A percentile compares a stretch with the other conserved stretches of the same genome.
Evolutionary conservation across 2,888 invertebrate species (phyloP).

Genomic region (Scotopteryx bipunctaria): DNA sequence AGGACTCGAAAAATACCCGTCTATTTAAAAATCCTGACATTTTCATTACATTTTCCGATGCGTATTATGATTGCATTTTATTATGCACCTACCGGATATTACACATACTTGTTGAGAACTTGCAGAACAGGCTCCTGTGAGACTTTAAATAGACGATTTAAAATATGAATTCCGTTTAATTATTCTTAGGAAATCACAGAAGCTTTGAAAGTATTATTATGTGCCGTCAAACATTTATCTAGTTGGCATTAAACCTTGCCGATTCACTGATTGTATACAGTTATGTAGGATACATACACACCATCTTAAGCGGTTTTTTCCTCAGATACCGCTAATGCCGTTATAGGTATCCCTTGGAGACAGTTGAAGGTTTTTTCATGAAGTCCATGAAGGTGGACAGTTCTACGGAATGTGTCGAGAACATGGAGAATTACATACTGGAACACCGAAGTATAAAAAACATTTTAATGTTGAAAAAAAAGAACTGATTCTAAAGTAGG

Average conservation of each 20-base stretch:
- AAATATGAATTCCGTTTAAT: slow-evolving; percentile 4
- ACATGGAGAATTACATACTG: slow-evolving; percentile 4
- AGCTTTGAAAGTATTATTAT: not conserved
- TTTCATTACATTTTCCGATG: slow-evolving; percentile 17
- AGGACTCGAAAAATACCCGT: slow-evolving; percentile 11
- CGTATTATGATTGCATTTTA: slow-evolving; percentile 14
- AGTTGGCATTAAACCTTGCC: not conserved
- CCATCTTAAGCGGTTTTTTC: slow-evolving; percentile 29
- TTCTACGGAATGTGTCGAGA: slow-evolving; percentile 24
- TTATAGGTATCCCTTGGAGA: slow-evolving; percentile 33
- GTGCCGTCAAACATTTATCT: slow-evolving; percentile 1
- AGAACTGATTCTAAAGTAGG: slow-evolving; percentile 13
- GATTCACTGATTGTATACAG: slow-evolving; percentile 30
- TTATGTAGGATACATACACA: slow-evolving; percentile 17
- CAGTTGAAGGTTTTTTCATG: slow-evolving; percentile 32
- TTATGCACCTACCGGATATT: slow-evolving; percentile 9
- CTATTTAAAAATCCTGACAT: slow-evolving; percentile 15
- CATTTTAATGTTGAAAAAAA: not conserved
- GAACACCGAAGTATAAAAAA: too few species aligned
- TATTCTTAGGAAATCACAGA: not conserved
- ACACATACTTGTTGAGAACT: slow-evolving; percentile 9
- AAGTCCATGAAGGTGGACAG: too few species aligned
- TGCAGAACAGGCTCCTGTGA: slow-evolving; percentile 2
- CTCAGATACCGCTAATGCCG: slow-evolving; percentile 34
- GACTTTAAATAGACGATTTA: slow-evolving; percentile 9